Evolutionary conservation across 2,888 invertebrate species (phyloP), one percentile per base, ranked within the genome.

Genomic region (Caenorhabditis angaria): DNA sequence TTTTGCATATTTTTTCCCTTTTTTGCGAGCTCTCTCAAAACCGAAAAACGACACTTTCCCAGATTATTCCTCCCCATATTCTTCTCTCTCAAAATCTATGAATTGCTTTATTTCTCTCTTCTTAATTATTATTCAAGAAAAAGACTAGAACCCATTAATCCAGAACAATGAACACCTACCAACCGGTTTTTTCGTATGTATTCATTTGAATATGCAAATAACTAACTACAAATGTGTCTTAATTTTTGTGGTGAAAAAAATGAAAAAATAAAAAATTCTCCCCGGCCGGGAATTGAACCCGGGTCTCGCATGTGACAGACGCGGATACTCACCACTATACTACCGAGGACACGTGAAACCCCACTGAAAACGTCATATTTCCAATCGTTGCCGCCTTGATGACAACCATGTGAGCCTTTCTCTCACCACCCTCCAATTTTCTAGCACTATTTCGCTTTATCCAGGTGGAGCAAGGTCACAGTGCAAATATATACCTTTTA

Each of bases 291-390:
- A 81, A 83, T 83, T 78, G 82, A 83, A 83, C 82, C 80, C 81
- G 83, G 83, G 83, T 83, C 83, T 83, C 83, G 83, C 83, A 83
- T 78, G 83, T 83, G 83, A 83, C 83, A 83, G 83, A 78, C 83
- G 82, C 82, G 83, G 83, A 83, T 83, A 83, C 82, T 83, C 71
- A 83, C 82, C 81, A 83, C 82, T 83, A 83, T 81, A 83, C 82
- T 82, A 82, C 81, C 80, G 78, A 80, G 79, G 80, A 82, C 76
- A 71, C 67, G n/a, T n/a, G n/a, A n/a, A n/a, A n/a, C n/a, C n/a
- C n/a, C n/a, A n/a, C n/a, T n/a, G n/a, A n/a, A n/a, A n/a, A n/a
- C n/a, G n/a, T n/a, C n/a, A n/a, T n/a, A n/a, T n/a, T n/a, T n/a
- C n/a, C n/a, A n/a, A n/a, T n/a, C n/a, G n/a, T n/a, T n/a, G n/a